These are phyloP conservation scores for Melipona beecheii DNA, from an alignment of 2,888 invertebrate genomes.

Conservation along the genomic window DNA sequence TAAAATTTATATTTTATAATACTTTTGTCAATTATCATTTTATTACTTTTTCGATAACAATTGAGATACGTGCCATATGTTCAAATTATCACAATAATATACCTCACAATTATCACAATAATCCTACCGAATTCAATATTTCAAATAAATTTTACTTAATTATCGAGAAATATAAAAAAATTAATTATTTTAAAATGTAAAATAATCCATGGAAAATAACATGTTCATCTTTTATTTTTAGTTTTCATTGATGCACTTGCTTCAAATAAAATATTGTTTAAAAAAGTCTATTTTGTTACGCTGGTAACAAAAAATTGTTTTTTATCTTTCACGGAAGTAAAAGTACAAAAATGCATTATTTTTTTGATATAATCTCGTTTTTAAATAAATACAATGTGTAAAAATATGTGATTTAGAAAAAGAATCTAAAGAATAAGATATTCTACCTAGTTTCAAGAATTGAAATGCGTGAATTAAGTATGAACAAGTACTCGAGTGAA, in stretches of 20 bases:
- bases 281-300: neutral
- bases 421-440: conserved; percentile 4
- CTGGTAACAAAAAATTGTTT: neutral
- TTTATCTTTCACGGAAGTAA: conserved; percentile 22
- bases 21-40: neutral
- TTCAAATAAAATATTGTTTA: neutral
- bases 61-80: neutral
- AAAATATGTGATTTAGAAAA: neutral
- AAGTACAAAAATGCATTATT: neutral
- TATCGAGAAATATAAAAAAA: neutral
- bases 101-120: neutral
- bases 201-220: neutral
- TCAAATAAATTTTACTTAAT: neutral
- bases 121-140: neutral
- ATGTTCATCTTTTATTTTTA: neutral
- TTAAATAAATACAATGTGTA: neutral
- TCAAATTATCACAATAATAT: neutral
- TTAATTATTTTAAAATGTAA: neutral
- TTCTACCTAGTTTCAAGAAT: neutral
- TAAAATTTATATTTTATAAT: neutral
- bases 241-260: neutral
- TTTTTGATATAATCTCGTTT: conserved; percentile 14
- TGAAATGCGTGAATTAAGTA: conserved; percentile 6
- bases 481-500: neutral
- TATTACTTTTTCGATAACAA: neutral